Evolutionary conservation across 2,888 invertebrate species (phyloP).

Genomic region (Leptinotarsa haldemani): DNA sequence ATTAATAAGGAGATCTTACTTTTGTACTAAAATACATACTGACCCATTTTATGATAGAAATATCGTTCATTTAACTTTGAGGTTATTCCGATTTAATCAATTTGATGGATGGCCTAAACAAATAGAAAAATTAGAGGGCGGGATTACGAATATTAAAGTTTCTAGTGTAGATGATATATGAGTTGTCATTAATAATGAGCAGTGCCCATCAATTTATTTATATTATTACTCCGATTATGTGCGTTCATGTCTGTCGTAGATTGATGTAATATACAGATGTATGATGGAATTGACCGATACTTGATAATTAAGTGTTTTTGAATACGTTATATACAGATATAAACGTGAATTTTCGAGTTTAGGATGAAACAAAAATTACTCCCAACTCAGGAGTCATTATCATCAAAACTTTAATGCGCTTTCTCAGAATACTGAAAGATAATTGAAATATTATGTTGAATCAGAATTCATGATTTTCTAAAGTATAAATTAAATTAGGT

Average conservation of each 20-base stretch:
- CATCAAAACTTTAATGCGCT: too few relatives aligned
- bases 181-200: background rate
- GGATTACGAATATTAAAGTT: slow-evolving; percentile 18
- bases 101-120: slow-evolving; percentile 15
- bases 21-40: slow-evolving; percentile 34
- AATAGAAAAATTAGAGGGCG: slow-evolving; percentile 29
- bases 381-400: too few relatives aligned
- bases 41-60: slow-evolving; percentile 32
- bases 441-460: too few relatives aligned
- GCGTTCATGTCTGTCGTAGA: background rate
- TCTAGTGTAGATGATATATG: background rate
- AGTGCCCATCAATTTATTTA: background rate
- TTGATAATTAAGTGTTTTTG: too few relatives aligned
- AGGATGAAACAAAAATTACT: too few relatives aligned
- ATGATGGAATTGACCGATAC: too few relatives aligned
- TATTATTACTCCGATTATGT: background rate
- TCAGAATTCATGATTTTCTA: too few relatives aligned
- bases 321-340: too few relatives aligned
- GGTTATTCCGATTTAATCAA: slow-evolving; percentile 29
- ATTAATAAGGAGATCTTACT: slow-evolving; percentile 11
- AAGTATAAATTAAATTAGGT: too few relatives aligned
- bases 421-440: too few relatives aligned
- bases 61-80: slow-evolving; percentile 24
- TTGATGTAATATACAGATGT: too few relatives aligned
- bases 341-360: too few relatives aligned